phyloP scores from a whole-genome alignment of 2,113 vertebrate genomes.

The Proteles cristata region DNA sequence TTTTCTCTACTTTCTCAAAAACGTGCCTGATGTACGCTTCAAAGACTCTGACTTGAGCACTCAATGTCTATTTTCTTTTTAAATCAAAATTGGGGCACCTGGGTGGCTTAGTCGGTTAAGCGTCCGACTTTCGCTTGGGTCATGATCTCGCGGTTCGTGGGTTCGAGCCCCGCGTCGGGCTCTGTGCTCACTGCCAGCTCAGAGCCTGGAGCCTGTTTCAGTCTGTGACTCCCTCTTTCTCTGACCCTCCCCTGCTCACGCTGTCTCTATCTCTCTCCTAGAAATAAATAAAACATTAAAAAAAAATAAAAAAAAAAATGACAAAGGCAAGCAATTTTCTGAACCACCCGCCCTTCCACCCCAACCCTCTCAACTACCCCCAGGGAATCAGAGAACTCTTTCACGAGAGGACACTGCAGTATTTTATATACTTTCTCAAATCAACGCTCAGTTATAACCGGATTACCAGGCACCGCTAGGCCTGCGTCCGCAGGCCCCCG shows the following conservation, averaged over 20 bases:
- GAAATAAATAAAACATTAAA: too few species aligned
- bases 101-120: too few species aligned
- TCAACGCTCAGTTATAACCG: conserved; percentile 29
- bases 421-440: conserved; percentile 68
- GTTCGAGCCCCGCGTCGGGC: too few species aligned
- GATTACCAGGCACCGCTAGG: neutral
- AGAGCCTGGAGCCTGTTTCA: too few species aligned
- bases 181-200: too few species aligned
- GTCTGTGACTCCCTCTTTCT: too few species aligned
- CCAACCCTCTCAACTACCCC: neutral
- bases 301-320: too few species aligned
- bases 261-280: too few species aligned
- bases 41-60: neutral
- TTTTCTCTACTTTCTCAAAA: neutral
- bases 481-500: neutral
- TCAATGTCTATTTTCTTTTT: neutral
- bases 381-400: neutral
- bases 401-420: conserved; percentile 53
- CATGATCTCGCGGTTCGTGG: too few species aligned
- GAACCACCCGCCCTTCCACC: neutral
- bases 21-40: neutral
- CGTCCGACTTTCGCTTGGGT: too few species aligned
- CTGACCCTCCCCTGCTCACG: too few species aligned
- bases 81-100: neutral
- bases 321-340: neutral